Conservation (phyloP, 1,140 invertebrate genomes). For the Drosophila biarmipes region DNA sequence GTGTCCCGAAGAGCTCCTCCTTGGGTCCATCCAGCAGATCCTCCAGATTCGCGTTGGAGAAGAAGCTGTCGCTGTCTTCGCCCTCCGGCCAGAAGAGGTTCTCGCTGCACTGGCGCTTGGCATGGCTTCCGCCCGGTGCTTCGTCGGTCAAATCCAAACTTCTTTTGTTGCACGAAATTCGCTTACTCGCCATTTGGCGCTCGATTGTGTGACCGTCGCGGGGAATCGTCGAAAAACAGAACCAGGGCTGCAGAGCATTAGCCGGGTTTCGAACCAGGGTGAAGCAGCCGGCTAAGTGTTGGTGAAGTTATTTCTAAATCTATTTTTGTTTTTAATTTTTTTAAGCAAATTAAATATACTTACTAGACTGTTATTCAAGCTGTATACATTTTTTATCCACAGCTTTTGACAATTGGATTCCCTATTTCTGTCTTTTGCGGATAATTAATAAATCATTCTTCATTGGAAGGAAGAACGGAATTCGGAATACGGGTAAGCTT, state of each 20-base stretch:
- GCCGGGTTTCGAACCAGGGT: neutral
- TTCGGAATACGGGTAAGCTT: too few relatives aligned
- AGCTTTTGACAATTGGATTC: too few relatives aligned
- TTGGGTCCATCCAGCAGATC: conserved; percentile 45
- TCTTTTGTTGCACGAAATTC: conserved; percentile 22
- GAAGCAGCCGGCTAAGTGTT: neutral
- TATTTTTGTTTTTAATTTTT: neutral
- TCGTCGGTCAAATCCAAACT: conserved; percentile 19
- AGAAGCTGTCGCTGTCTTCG: conserved; percentile 68
- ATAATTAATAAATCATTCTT: too few relatives aligned
- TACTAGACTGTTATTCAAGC: too few relatives aligned
- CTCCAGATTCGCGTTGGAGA: conserved; percentile 65
- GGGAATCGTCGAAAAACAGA: neutral
- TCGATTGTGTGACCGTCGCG: conserved; percentile 12
- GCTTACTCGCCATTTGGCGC: conserved; percentile 36
- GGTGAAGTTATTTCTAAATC: neutral
- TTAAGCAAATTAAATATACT: too few relatives aligned
- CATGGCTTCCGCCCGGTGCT: neutral
- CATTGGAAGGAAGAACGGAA: too few relatives aligned
- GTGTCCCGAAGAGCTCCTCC: conserved; percentile 42
- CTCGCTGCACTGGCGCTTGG: conserved; percentile 40
- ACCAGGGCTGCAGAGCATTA: neutral
- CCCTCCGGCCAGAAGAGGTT: conserved; percentile 66
- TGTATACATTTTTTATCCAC: too few relatives aligned
- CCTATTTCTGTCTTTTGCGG: too few relatives aligned